phyloP scores from a whole-genome alignment of 1,140 invertebrate genomes.

The Pentalonia nigronervosa region DNA sequence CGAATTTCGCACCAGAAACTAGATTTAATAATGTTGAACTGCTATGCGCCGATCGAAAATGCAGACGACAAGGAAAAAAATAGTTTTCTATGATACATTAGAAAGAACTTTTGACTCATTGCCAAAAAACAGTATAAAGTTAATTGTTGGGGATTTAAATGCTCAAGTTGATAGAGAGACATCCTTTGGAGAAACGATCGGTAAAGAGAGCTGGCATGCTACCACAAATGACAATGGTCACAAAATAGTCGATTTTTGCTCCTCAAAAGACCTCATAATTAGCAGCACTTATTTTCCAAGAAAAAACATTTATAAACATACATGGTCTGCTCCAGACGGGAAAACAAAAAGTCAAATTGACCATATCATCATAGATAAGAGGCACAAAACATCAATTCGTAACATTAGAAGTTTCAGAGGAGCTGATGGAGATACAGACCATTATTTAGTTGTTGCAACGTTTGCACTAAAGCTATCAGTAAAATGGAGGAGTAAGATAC shows the following conservation, averaged over 20 bases:
- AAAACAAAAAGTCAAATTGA: conserved; percentile 6
- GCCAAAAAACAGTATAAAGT: not conserved
- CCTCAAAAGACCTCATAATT: too few relatives aligned
- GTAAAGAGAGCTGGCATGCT: not conserved
- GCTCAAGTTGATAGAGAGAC: not conserved
- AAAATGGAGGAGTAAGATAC: not conserved
- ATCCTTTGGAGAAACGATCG: not conserved
- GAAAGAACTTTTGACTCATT: not conserved
- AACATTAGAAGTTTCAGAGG: not conserved
- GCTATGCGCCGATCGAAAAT: conserved; percentile 34
- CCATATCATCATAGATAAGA: not conserved
- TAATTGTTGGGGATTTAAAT: conserved; percentile 5
- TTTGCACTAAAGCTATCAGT: conserved; percentile 33
- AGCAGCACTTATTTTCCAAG: not conserved
- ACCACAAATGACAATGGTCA: not conserved
- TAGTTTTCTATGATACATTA: not conserved
- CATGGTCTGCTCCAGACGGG: not conserved
- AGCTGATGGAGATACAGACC: not conserved
- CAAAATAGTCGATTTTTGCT: conserved; percentile 1
- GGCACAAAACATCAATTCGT: conserved; percentile 1
- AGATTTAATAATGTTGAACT: conserved; percentile 55
- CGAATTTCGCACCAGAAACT: not conserved
- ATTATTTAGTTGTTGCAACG: conserved; percentile 32
- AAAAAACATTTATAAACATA: conserved; percentile 17
- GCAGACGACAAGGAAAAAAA: conserved; percentile 17